Evolutionary conservation across 2,797 vertebrate genomes (phyloP).

Genomic region (Enteromius afrohamiltoni): DNA sequence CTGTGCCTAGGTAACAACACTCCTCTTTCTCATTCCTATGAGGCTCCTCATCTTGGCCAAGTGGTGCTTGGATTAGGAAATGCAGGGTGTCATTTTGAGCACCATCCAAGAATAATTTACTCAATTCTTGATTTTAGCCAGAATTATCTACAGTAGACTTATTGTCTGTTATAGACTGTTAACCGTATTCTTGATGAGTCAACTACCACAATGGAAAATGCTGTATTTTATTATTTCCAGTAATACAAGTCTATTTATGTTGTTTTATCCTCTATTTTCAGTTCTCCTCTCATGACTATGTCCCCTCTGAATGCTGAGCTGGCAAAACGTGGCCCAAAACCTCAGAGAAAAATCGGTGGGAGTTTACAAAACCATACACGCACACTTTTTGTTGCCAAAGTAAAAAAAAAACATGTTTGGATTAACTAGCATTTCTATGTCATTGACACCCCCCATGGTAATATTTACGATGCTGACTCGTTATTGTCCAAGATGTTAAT

Average conservation of each 20-base stretch:
- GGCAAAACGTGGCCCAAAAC: conserved; percentile 69
- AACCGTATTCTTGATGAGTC: conserved; percentile 64
- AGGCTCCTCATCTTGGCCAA: background rate
- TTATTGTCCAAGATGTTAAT: conserved; percentile 7
- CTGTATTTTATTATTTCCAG: conserved; percentile 67
- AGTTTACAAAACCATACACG: conserved; percentile 46
- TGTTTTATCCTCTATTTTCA: conserved; percentile 65
- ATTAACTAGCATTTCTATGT: background rate
- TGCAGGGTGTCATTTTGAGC: background rate
- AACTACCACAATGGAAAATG: conserved; percentile 73
- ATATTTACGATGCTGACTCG: background rate
- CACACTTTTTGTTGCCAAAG: conserved; percentile 30
- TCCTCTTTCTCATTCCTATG: background rate
- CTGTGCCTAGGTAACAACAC: conserved; percentile 82
- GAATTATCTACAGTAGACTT: background rate
- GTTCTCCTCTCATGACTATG: conserved; percentile 73
- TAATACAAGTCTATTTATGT: conserved; percentile 52
- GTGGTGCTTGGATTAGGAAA: background rate
- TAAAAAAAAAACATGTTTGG: conserved; percentile 3
- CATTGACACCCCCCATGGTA: conserved; percentile 5
- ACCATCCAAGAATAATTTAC: background rate
- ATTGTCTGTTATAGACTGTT: conserved; percentile 59
- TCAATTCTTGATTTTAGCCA: background rate
- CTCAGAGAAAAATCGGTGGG: conserved; percentile 73
- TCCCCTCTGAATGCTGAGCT: conserved; percentile 79